A percentile compares a stretch with the other conserved stretches of the same genome.
Evolutionary conservation across 2,113 vertebrate species (phyloP).

Genomic region (Callaeas wilsoni): DNA sequence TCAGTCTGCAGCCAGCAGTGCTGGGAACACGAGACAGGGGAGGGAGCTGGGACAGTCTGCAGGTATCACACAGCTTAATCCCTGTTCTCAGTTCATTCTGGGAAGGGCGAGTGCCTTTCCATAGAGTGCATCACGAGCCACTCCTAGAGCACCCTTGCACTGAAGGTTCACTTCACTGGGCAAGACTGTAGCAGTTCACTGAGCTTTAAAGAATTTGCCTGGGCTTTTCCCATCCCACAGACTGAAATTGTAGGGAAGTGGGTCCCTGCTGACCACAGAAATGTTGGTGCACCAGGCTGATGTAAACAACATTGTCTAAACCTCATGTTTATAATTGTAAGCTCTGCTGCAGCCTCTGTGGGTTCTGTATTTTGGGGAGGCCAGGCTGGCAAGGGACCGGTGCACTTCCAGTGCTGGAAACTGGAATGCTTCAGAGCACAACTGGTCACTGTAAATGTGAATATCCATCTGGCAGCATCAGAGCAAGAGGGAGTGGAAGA

Average conservation of each 20-base stretch:
- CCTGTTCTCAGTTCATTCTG: neutral
- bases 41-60: neutral
- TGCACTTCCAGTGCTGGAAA: neutral
- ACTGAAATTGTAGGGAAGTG: neutral
- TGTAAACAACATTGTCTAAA: neutral
- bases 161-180: neutral
- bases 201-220: neutral
- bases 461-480: neutral
- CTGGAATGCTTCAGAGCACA: neutral
- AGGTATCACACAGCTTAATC: neutral
- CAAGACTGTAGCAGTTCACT: neutral
- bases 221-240: neutral
- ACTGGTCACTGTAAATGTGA: neutral
- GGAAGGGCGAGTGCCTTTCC: neutral
- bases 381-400: neutral
- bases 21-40: neutral
- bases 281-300: neutral
- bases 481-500: neutral
- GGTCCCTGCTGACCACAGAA: neutral
- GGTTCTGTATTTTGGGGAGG: neutral
- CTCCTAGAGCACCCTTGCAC: neutral
- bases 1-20: neutral
- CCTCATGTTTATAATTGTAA: neutral
- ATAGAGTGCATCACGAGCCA: fast-evolving
- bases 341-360: neutral